Evolutionary conservation across 2,113 vertebrate species (phyloP), one percentile per base, ranked within the genome.

Genomic region (Petaurus breviceps): DNA sequence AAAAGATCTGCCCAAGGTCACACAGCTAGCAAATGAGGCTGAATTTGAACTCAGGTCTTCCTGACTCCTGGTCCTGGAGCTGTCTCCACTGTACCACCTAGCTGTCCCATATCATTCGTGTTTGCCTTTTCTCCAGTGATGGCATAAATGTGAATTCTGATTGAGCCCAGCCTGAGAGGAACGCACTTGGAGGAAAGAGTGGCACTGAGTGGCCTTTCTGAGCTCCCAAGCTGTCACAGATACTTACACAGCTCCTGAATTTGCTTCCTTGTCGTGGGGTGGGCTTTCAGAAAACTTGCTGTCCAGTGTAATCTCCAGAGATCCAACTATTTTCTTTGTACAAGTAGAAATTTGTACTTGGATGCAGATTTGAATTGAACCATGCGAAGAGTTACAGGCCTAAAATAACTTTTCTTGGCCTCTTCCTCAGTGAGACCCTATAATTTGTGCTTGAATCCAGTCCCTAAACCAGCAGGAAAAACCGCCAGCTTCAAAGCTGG

Each of bases 401-500:
- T 77, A 77, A n/a, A n/a, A 77, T n/a, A n/a, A 22, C 16, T n/a
- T 37, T 37, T 3, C 31, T 37, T 68, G 28, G 3, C 31, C 57
- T 12, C 11, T 61, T 61, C 95, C 68, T 96, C 95, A 51, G 77
- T 52, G 90, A 43, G 2, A 95, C 93, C 46, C 51, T 37, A 94
- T 77, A n/a, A 55, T 54, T 51, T 91, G 55, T 50, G 50, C 52
- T 92, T 61, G 92, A 14, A 31, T 89, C 37, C 52, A 93, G 0
- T 95, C 92, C 94, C 51, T 93, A 93, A 95, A 49, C 51, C 54
- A 91, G 12, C 91, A 91, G 16, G 68, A 84, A 47, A 53, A 91
- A 57, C 57, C 24, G 37, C 55, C 61, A 23, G 37, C 16, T 43
- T 84, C 43, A 84, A 22, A 43, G n/a, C 37, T n/a, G 37, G 5